Percentiles rank a stretch among this genome's conserved stretches.
Conservation (phyloP, 2,113 vertebrate genomes). For the Jacana jacana region DNA sequence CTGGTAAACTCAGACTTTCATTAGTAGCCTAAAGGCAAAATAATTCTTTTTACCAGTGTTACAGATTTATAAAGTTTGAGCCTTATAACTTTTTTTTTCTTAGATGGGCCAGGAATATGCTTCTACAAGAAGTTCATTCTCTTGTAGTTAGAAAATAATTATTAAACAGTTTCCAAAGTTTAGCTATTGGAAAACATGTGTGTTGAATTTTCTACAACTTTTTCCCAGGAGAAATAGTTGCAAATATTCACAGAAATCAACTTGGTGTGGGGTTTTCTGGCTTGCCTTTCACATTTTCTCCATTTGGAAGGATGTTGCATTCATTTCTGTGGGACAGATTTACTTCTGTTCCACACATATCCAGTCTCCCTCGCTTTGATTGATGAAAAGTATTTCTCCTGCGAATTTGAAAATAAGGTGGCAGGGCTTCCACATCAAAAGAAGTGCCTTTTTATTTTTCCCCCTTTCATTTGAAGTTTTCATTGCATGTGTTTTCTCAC, state of each 20-base stretch:
- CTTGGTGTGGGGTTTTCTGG: neutral
- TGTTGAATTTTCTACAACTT: neutral
- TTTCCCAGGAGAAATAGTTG: neutral
- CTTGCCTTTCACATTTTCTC: neutral
- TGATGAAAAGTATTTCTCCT: neutral
- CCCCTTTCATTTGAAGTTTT: neutral
- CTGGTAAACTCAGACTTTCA: neutral
- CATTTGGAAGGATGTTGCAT: neutral
- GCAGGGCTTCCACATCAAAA: neutral
- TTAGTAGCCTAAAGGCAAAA: slow-evolving; percentile 22
- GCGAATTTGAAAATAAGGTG: neutral
- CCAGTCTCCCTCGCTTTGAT: neutral
- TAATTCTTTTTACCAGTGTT: neutral
- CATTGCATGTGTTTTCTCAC: neutral
- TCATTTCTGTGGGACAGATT: neutral
- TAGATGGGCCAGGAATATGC: neutral
- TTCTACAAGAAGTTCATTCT: neutral
- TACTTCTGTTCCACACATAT: neutral
- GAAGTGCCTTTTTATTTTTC: neutral
- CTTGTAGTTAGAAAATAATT: neutral
- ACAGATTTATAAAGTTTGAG: neutral
- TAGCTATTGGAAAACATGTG: neutral
- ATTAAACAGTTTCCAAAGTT: neutral
- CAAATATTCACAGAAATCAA: neutral
- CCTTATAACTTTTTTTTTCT: neutral